A percentile compares a stretch with the other conserved stretches of the same genome.
These are phyloP conservation scores for Serranus cabrilla DNA, from an alignment of 2,797 vertebrate species.

Conservation along the genomic window DNA sequence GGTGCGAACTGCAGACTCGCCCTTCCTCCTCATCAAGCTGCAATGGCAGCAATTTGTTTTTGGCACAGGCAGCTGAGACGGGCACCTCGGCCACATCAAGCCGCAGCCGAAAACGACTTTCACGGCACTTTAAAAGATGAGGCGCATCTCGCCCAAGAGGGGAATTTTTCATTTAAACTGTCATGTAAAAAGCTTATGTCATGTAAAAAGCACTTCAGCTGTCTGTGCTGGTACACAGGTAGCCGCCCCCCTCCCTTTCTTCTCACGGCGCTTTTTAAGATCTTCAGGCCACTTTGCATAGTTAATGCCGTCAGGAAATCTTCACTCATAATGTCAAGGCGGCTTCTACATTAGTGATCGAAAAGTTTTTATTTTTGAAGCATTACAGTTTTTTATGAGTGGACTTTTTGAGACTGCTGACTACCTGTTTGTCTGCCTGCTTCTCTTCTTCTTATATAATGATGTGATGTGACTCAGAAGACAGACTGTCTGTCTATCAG, in stretches of 20 bases:
- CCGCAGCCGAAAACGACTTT: constrained; percentile 21
- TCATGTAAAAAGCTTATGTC: constrained; percentile 55
- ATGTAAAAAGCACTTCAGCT: constrained; percentile 42
- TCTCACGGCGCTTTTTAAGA: constrained; percentile 9
- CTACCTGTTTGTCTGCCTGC: background rate
- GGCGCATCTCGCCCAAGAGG: constrained; percentile 6
- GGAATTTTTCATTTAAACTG: constrained; percentile 57
- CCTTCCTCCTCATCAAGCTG: constrained; percentile 59
- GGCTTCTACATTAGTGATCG: background rate
- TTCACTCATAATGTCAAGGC: background rate
- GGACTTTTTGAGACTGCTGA: background rate
- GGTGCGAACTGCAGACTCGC: constrained; percentile 48
- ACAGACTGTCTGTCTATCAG: background rate
- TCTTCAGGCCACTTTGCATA: constrained; percentile 36
- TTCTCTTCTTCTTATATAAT: background rate
- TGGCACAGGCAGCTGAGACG: constrained; percentile 32
- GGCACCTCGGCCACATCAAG: constrained; percentile 29
- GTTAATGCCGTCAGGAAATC: constrained; percentile 23
- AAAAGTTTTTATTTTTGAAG: background rate
- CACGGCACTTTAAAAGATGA: constrained; percentile 52
- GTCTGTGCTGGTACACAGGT: constrained; percentile 42
- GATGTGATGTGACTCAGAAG: constrained; percentile 3
- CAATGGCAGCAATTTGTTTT: constrained; percentile 61
- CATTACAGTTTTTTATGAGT: background rate
- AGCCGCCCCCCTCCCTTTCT: background rate